Evolutionary conservation across 2,113 vertebrate species (phyloP), one percentile per base, ranked within the genome.

Genomic region (Phylloscopus trochiloides): DNA sequence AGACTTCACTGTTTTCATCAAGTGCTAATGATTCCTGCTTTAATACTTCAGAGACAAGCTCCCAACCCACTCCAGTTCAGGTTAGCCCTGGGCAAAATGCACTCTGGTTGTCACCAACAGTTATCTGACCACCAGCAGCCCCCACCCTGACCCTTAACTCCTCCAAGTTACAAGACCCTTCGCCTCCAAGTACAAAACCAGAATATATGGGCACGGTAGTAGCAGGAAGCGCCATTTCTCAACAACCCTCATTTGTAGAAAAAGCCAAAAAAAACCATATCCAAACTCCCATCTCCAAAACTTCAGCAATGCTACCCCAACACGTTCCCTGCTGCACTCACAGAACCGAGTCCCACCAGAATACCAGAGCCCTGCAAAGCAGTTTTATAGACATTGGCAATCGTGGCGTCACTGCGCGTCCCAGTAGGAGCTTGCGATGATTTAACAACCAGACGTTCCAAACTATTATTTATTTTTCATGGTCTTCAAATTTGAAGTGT

Each of bases 381-480:
- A 68, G 25, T 54, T 94, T 61, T 66, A 91, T 11, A 73, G 85
- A 68, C 28, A 21, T 43, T 29, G 79, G 62, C 50, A 76, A 19
- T 48, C 0, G 0, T 15, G 65, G 47, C 2, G 2, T 89, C 63
- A 50, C 68, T 77, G 48, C 24, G 34, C 4, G 2, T 76, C 62
- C 29, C 81, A 76, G 66, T 19, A 70, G 82, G 42, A 92, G 74
- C 74, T 58, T 57, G 45, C 2, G 43, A 77, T 40, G 55, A 93
- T 90, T 88, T 88, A 95, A 77, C 72, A 54, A 50, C 59, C 59
- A 86, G 75, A 66, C 51, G 32, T 86, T 86, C 54, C 88, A 88
- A 88, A 58, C 59, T 63, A 66, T 88, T 86, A 67, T 93, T 95
- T 76, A 76, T 68, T 96, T 85, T 71, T 88, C 29, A 59, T 5